Conservation (phyloP, 2,888 invertebrate genomes). For the Drosophila macrothrix region DNA sequence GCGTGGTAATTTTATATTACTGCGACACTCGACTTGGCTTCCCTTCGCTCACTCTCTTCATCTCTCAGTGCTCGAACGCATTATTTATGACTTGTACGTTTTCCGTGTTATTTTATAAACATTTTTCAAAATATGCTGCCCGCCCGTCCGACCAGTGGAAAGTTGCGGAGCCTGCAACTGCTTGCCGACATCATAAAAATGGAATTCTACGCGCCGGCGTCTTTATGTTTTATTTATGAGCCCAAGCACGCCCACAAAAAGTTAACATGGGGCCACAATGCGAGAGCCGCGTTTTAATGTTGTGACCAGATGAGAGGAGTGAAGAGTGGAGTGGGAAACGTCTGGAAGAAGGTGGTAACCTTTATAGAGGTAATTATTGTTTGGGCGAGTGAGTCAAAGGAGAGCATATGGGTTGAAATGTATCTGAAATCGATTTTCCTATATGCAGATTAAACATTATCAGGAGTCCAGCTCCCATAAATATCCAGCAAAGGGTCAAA, state of each 20-base stretch:
- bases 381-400: conserved; percentile 7
- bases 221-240: conserved; percentile 81
- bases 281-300: conserved; percentile 70
- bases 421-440: conserved; percentile 51
- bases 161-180: conserved; percentile 42
- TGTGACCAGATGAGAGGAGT: conserved; percentile 30
- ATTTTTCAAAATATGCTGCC: conserved; percentile 77
- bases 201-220: conserved; percentile 64
- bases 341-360: conserved; percentile 34
- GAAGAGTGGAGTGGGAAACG: conserved; percentile 8
- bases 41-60: too few species aligned
- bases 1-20: conserved; percentile 73
- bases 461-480: conserved; percentile 52
- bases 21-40: conserved; percentile 55
- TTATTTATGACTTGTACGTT: conserved; percentile 81
- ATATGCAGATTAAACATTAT: conserved; percentile 64
- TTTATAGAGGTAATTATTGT: conserved; percentile 54
- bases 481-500: conserved; percentile 62
- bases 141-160: conserved; percentile 9
- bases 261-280: conserved; percentile 56
- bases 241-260: conserved; percentile 62
- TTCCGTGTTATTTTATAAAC: conserved; percentile 80
- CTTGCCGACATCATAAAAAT: conserved; percentile 71
- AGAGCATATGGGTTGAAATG: conserved; percentile 24
- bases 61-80: conserved; percentile 55